Evolutionary conservation across 1,140 invertebrate species (phyloP), one percentile per base, ranked within the genome.

Genomic region (Telenomus remus): DNA sequence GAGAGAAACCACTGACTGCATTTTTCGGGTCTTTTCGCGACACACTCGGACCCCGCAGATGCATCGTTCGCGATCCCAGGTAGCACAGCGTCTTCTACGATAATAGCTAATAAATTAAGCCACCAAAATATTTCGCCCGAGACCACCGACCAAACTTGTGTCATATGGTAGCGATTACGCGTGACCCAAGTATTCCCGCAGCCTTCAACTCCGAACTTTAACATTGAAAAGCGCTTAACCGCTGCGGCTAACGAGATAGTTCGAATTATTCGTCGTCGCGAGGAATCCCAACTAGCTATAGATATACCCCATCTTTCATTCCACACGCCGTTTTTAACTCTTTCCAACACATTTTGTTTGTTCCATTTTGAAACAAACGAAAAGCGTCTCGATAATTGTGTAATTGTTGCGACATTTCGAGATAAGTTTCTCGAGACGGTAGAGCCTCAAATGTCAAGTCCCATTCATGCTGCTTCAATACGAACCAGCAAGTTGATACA

Each of bases 61-160:
- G 49, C 50, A 14, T 76, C 14, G 72, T 64, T 72, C 53, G 49
- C 77, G 80, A 76, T 81, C 65, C 68, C 81, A 85, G 81, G 84
- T 87, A 85, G 85, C 83, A 39, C 49, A 55, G 82, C 83, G 84
- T 86, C 82, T 83, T 86, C 79, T 82, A 80, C 79, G 83, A 88
- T 88, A 87, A 84, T 85, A 81, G 82, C 80, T 87, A 87, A 88
- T 87, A 86, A 87, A 87, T 87, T 84, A 80, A 77, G 74, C 79
- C 65, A 65, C 70, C 74, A 64, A 82, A 84, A 85, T 84, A 72
- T 79, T n/a, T 64, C 57, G 48, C 50, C 46, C 48, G 9, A 56
- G 82, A 84, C 82, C 85, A 85, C 83, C 82, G 74, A 47, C 57
- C 53, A 19, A 66, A 79, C 73, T 75, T 72, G 35, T 73, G 74